phyloP scores from a whole-genome alignment of 2,113 vertebrate species.

The Pygoscelis adeliae region DNA sequence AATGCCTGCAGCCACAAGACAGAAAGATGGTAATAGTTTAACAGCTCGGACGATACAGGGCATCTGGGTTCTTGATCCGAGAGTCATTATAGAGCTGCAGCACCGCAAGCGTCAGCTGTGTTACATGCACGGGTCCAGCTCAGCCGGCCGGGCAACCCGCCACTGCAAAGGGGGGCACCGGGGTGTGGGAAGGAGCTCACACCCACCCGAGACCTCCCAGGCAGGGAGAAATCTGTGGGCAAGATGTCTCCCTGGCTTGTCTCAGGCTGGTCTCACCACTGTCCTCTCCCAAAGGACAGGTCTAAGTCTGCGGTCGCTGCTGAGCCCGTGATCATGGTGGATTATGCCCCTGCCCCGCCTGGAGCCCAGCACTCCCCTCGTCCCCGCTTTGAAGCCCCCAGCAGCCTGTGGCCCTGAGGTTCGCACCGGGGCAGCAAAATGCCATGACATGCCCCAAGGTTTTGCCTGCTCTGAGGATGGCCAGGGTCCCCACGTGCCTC shows the following conservation, averaged over 20 bases:
- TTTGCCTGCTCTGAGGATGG: background rate
- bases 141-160: background rate
- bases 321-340: accelerated
- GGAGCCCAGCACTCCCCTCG: background rate
- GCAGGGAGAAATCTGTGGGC: background rate
- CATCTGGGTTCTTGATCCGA: background rate
- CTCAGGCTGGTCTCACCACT: background rate
- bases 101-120: background rate
- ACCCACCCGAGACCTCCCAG: background rate
- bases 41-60: background rate
- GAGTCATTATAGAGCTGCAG: background rate
- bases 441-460: background rate
- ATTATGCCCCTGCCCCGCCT: background rate
- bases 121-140: background rate
- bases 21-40: background rate
- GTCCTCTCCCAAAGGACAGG: background rate
- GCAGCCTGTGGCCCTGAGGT: background rate
- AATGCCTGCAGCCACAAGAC: background rate
- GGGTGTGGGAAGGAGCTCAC: background rate
- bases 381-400: background rate
- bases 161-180: background rate
- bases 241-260: background rate
- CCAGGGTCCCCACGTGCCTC: background rate
- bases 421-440: background rate
- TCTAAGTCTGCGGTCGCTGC: background rate